Evolutionary conservation across 2,888 invertebrate genomes (phyloP).

Genomic region (Rosalia funebris): DNA sequence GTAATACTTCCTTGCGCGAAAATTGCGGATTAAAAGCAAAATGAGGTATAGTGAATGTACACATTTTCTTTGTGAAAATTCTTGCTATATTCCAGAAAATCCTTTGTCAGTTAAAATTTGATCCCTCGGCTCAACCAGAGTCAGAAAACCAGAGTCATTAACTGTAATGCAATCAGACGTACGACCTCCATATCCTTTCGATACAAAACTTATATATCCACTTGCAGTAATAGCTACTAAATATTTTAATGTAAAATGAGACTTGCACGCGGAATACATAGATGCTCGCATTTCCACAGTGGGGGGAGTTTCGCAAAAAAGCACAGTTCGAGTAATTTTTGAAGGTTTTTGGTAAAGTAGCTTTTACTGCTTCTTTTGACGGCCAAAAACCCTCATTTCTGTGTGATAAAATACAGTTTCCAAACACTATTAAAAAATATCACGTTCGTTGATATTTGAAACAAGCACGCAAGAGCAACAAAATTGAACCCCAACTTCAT

Average conservation of each 20-base stretch:
- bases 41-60: neutral
- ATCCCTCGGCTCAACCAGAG: neutral
- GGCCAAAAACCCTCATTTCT: neutral
- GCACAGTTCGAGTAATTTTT: slow-evolving; percentile 20
- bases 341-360: slow-evolving; percentile 5
- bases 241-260: neutral
- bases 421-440: slow-evolving; percentile 1
- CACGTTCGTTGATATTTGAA: neutral
- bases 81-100: neutral
- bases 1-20: neutral
- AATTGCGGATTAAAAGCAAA: neutral
- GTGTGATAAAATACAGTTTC: slow-evolving; percentile 4
- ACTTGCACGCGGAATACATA: slow-evolving; percentile 1
- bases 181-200: slow-evolving; percentile 2
- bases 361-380: neutral
- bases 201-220: slow-evolving; percentile 7
- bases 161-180: neutral
- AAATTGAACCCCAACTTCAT: slow-evolving; percentile 3
- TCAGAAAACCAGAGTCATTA: neutral
- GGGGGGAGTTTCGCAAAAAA: slow-evolving; percentile 4
- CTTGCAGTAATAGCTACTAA: neutral
- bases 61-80: neutral
- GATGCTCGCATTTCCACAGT: neutral
- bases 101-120: slow-evolving; percentile 1
- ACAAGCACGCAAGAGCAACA: neutral